A percentile compares a stretch with the other conserved stretches of the same genome.
These are phyloP conservation scores for Sinonovacula constricta DNA, from an alignment of 1,140 invertebrate genomes.

Conservation along the genomic window DNA sequence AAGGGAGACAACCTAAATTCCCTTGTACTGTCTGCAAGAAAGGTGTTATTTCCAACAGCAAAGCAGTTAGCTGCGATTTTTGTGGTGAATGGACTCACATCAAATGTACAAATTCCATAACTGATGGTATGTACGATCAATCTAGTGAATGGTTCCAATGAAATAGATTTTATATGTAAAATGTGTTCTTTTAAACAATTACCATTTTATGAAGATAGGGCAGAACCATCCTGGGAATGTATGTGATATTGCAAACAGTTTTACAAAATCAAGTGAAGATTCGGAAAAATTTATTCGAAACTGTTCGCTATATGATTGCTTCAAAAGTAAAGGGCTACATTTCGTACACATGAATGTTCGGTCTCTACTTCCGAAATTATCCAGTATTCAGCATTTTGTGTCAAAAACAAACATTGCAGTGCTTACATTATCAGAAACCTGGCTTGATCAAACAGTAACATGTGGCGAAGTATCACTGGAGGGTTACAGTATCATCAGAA, in stretches of 20 bases:
- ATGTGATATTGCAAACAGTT: too few relatives aligned
- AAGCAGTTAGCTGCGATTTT: conserved; percentile 11
- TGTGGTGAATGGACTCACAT: conserved; percentile 30
- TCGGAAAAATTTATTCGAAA: neutral
- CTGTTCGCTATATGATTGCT: neutral
- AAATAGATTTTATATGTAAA: conserved; percentile 10
- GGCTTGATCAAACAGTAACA: neutral
- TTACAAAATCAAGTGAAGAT: neutral
- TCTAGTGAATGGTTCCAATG: neutral
- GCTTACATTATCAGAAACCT: conserved; percentile 4
- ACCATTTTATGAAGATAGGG: neutral
- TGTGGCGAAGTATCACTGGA: neutral
- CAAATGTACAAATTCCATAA: conserved; percentile 22
- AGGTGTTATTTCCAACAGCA: conserved; percentile 27
- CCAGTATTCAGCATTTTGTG: neutral
- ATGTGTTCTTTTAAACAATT: neutral
- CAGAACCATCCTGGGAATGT: too few relatives aligned
- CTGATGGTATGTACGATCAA: neutral
- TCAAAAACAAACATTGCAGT: neutral
- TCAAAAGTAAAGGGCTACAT: conserved; percentile 23
- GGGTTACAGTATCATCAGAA: neutral
- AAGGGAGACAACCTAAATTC: conserved; percentile 25
- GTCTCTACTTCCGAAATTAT: conserved; percentile 17
- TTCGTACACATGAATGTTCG: conserved; percentile 11
- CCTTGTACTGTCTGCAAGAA: conserved; percentile 18